phyloP scores from a whole-genome alignment of 2,113 vertebrate species.

The Glaucidium brasilianum region DNA sequence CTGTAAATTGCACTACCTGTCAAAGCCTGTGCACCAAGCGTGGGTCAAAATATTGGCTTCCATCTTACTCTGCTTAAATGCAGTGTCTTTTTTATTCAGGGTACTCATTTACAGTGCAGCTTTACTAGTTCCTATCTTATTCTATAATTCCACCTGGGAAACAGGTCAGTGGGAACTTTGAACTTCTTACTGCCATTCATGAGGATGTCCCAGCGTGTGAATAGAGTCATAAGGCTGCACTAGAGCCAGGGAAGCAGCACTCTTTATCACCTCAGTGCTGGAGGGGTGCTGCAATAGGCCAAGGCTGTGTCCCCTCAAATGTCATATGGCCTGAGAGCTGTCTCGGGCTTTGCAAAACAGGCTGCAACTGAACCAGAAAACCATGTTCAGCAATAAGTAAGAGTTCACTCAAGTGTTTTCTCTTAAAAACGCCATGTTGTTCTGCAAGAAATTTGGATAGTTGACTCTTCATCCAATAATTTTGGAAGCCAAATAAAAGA shows the following conservation, averaged over 20 bases:
- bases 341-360: neutral
- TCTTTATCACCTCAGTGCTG: neutral
- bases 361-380: neutral
- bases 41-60: neutral
- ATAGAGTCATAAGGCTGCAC: neutral
- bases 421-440: neutral
- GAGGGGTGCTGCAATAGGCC: neutral
- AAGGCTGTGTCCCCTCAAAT: neutral
- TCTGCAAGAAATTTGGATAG: neutral
- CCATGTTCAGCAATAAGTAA: neutral
- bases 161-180: neutral
- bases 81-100: neutral
- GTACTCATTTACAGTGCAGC: neutral
- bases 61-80: neutral
- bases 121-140: neutral
- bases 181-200: neutral
- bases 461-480: neutral
- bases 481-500: neutral
- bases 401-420: neutral
- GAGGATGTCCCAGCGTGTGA: neutral
- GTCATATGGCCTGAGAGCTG: neutral
- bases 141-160: neutral
- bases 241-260: neutral
- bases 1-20: neutral
- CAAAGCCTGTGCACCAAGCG: neutral